Evolutionary conservation across 2,797 vertebrate species (phyloP).

Genomic region (Melanotaenia maccullochi): DNA sequence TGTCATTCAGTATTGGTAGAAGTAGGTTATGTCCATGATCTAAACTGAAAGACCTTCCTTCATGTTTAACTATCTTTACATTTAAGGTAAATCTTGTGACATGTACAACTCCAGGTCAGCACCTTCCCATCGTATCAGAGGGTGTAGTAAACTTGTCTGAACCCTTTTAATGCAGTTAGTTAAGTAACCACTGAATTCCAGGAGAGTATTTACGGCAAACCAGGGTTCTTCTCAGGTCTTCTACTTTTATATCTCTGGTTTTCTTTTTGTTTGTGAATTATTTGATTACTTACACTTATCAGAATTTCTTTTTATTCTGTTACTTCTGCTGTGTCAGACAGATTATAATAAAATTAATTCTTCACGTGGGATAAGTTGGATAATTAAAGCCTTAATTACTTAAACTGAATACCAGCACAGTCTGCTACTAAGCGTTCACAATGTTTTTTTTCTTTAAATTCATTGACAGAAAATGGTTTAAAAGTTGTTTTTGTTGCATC

Average conservation of each 20-base stretch:
- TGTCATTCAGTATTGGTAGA: no score
- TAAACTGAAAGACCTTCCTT: neutral
- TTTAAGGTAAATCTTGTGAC: constrained; percentile 2
- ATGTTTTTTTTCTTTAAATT: neutral
- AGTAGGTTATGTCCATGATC: neutral
- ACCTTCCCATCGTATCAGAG: neutral
- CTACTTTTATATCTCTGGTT: neutral
- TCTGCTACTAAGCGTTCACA: neutral
- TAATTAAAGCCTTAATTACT: neutral
- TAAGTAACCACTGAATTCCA: neutral
- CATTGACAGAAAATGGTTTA: neutral
- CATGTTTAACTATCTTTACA: neutral
- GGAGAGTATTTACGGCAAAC: constrained; percentile 5
- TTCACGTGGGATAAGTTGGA: constrained; percentile 3
- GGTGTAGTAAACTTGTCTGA: neutral
- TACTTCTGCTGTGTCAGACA: neutral
- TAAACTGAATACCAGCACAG: neutral
- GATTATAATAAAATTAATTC: neutral
- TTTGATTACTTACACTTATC: neutral
- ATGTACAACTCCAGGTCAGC: neutral
- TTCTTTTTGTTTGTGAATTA: neutral
- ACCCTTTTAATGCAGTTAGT: neutral
- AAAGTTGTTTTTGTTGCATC: neutral
- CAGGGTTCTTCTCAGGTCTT: neutral
- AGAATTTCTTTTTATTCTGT: neutral